A percentile compares a stretch with the other conserved stretches of the same genome.
Conservation (phyloP, 2,113 vertebrate species). For the Sinocyclocheilus grahami region DNA sequence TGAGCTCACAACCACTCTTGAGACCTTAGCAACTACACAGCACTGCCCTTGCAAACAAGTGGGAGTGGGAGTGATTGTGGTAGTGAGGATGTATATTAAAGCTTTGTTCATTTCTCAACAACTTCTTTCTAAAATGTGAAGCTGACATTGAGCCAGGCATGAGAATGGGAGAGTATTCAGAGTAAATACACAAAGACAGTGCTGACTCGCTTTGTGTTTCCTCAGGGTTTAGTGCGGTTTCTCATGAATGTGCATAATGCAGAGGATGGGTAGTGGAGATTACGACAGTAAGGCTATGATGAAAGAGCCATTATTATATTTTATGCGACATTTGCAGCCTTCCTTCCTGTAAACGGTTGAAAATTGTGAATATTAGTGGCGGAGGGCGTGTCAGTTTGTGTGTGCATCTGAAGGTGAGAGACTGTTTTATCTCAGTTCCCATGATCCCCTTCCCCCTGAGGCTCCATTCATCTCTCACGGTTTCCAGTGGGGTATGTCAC, state of each 20-base stretch:
- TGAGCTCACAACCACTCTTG: background rate
- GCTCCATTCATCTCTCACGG: conserved; percentile 30
- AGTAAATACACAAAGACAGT: background rate
- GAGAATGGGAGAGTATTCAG: background rate
- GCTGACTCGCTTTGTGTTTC: background rate
- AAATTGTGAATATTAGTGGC: background rate
- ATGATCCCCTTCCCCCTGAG: conserved; percentile 16
- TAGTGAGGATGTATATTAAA: background rate
- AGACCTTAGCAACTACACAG: background rate
- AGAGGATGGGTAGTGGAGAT: background rate
- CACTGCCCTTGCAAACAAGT: background rate
- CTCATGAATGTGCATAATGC: conserved; percentile 10
- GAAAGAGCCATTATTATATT: background rate
- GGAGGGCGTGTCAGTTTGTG: background rate
- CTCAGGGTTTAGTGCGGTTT: conserved; percentile 5
- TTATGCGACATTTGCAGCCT: background rate
- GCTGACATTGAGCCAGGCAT: background rate
- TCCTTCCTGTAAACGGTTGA: background rate
- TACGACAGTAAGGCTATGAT: background rate
- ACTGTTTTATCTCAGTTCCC: conserved; percentile 16
- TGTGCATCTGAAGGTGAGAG: background rate
- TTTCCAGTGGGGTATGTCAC: conserved; percentile 11
- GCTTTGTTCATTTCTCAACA: background rate
- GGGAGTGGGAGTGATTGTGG: background rate
- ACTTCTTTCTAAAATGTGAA: background rate